Evolutionary conservation across 2,113 vertebrate genomes (phyloP).

Genomic region (Seriola dumerili): DNA sequence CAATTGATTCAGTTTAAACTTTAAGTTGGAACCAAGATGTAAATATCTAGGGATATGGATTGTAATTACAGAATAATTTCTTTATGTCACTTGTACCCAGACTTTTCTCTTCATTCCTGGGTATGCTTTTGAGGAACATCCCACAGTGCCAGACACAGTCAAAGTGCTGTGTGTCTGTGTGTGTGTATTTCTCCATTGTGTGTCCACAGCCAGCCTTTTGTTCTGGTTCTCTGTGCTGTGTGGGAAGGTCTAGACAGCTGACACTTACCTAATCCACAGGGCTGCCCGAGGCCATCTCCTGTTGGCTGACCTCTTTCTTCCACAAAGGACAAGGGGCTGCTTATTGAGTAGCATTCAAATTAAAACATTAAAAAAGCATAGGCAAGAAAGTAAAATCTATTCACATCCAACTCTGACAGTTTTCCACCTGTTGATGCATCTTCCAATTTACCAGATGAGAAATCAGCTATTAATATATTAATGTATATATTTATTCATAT

Average conservation of each 20-base stretch:
- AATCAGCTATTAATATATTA: too few relatives aligned
- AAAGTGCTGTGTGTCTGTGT: slow-evolving; percentile 12
- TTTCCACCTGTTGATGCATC: neutral
- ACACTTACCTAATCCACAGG: slow-evolving; percentile 70
- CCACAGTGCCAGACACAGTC: slow-evolving; percentile 39
- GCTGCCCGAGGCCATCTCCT: slow-evolving; percentile 51
- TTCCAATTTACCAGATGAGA: too few relatives aligned
- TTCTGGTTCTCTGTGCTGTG: slow-evolving; percentile 61
- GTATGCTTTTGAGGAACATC: slow-evolving; percentile 65
- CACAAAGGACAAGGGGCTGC: slow-evolving; percentile 4
- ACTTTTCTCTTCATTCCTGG: slow-evolving; percentile 30
- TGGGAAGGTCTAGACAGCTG: slow-evolving; percentile 72
- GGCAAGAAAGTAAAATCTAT: neutral
- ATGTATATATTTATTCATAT: too few relatives aligned
- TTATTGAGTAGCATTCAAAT: neutral
- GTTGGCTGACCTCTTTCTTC: slow-evolving; percentile 50
- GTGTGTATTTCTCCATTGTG: slow-evolving; percentile 60
- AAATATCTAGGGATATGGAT: neutral
- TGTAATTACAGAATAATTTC: neutral
- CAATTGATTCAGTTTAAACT: neutral
- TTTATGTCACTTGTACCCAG: neutral
- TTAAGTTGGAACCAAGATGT: neutral
- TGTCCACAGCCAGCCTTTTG: slow-evolving; percentile 60
- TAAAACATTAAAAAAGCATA: neutral
- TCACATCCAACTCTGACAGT: neutral